Evolutionary conservation across 2,113 vertebrate genomes (phyloP), one percentile per base, ranked within the genome.

Genomic region (Oreotrochilus melanogaster): DNA sequence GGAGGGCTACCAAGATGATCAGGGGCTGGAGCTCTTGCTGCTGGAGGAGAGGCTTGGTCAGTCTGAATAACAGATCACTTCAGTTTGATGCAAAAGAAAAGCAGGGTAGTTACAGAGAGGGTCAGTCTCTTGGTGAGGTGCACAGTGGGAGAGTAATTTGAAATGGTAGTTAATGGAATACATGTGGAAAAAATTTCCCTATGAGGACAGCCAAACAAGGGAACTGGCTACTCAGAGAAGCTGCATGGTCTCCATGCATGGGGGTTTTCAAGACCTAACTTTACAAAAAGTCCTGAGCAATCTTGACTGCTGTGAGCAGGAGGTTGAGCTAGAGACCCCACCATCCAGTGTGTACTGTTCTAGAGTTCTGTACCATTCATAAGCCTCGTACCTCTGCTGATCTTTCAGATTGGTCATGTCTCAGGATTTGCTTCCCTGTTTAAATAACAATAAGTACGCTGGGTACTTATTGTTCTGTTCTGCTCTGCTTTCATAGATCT

Each of bases 271-370:
- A 79, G 62, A 72, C 30, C 14, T 33, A 78, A 4, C 18, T 48
- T 6, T 53, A 48, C 23, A 33, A 28, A 39, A 81, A 39, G 11
- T 57, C 24, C 9, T 57, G 7, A n/a, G 24, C 27, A 72, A 6
- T 14, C 16, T n/a, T 56, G 43, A 30, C 18, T n/a, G 0, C 53
- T 57, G 14, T n/a, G 61, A 43, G 10, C 11, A 11, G 31, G 54
- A 51, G n/a, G 3, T 1, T 14, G 24, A 12, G 19, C 35, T 69
- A 9, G 27, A 69, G 16, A 72, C 24, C 11, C 21, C 47, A 0
- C 21, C 18, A 8, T 37, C 13, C 24, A 28, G 3, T 0, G 1
- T 19, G 30, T 81, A 12, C 27, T 0, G 4, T 78, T 73, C 31
- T 47, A 15, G 8, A 11, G 42, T 75, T 62, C 33, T 30, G 43